A percentile compares a stretch with the other conserved stretches of the same genome.
These are phyloP conservation scores for Liodrosophila aerea DNA, from an alignment of 2,888 invertebrate genomes.

Conservation along the genomic window DNA sequence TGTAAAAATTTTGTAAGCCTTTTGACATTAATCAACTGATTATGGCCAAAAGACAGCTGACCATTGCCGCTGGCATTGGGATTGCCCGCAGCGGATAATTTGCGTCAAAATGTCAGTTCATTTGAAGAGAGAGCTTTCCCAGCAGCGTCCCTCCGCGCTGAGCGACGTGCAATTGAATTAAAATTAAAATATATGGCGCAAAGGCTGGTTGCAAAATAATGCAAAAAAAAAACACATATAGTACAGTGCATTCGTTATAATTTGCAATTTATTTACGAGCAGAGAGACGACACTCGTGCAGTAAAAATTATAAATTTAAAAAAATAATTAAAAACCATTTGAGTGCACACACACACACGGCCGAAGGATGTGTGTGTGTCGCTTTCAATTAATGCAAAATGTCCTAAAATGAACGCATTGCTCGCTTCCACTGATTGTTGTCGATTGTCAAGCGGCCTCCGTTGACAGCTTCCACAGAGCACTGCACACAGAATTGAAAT, in stretches of 20 bases:
- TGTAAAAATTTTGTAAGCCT: conserved; percentile 2
- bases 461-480: conserved; percentile 41
- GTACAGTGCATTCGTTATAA: conserved; percentile 57
- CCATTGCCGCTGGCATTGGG: conserved; percentile 37
- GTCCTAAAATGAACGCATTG: conserved; percentile 70
- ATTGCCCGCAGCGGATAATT: conserved; percentile 66
- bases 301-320: conserved; percentile 72
- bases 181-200: conserved; percentile 70
- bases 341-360: conserved; percentile 27
- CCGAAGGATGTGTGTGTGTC: too few relatives aligned
- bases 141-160: conserved; percentile 19
- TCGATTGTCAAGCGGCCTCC: conserved; percentile 65
- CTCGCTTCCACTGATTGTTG: conserved; percentile 60
- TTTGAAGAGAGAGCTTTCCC: conserved; percentile 58
- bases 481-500: conserved; percentile 58
- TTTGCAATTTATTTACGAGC: conserved; percentile 63
- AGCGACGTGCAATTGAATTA: conserved; percentile 75
- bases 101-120: conserved; percentile 71
- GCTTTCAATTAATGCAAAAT: conserved; percentile 75
- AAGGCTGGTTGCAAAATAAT: conserved; percentile 18
- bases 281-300: conserved; percentile 6
- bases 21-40: conserved; percentile 50
- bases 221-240: conserved; percentile 21
- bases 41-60: conserved; percentile 47
- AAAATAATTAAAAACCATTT: conserved; percentile 75